phyloP scores from a whole-genome alignment of 2,113 vertebrate species.

The Nothocercus nigrocapillus region DNA sequence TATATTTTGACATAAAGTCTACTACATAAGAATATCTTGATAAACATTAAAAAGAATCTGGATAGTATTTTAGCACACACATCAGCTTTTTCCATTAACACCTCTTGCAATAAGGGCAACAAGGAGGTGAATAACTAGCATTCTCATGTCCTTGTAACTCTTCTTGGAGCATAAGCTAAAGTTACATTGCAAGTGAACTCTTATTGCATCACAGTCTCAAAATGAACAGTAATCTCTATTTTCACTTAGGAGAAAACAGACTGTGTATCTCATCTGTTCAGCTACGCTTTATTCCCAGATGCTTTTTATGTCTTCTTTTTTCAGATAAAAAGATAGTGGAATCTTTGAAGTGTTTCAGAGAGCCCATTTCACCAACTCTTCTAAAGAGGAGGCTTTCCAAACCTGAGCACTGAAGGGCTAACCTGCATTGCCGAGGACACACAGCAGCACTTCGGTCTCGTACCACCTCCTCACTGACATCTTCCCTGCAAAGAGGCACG shows the following conservation, averaged over 20 bases:
- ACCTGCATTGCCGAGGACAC: not conserved
- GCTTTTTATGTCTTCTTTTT: slow-evolving; percentile 54
- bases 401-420: not conserved
- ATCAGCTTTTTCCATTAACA: not conserved
- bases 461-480: not conserved
- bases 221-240: slow-evolving; percentile 70
- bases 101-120: not conserved
- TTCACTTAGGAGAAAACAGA: slow-evolving; percentile 63
- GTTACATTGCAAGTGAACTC: slow-evolving; percentile 48
- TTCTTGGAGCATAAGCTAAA: not conserved
- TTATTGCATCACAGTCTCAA: slow-evolving; percentile 48
- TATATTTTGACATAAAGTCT: not conserved
- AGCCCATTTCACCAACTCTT: slow-evolving; percentile 16
- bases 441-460: not conserved
- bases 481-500: not conserved
- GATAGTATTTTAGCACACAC: not conserved
- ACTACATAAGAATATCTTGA: not conserved
- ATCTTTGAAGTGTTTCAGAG: slow-evolving; percentile 17
- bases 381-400: not conserved
- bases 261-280: slow-evolving; percentile 59
- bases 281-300: slow-evolving; percentile 64
- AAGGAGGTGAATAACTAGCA: not conserved
- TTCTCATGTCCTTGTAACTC: not conserved
- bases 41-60: not conserved
- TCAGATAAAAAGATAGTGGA: slow-evolving; percentile 48